Evolutionary conservation across 2,797 vertebrate genomes (phyloP).

Genomic region (Girardinus metallicus): DNA sequence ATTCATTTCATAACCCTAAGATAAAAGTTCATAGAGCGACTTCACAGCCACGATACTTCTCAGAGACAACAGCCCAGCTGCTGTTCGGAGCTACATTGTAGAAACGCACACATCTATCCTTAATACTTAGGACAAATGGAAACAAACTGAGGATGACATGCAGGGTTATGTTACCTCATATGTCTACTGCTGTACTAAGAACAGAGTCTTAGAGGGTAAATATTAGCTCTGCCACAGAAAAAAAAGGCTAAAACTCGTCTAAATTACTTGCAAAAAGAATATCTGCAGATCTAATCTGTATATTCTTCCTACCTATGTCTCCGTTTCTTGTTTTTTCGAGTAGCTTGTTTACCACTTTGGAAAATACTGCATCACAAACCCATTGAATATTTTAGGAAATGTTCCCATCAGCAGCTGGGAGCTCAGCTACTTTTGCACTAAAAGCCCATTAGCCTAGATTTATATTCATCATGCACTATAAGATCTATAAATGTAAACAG

Average conservation of each 20-base stretch:
- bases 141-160: conserved; percentile 67
- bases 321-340: conserved; percentile 21
- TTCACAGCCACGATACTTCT: conserved; percentile 24
- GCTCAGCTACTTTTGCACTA: conserved; percentile 52
- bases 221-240: conserved; percentile 60
- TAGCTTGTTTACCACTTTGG: conserved; percentile 43
- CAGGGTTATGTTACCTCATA: conserved; percentile 57
- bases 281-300: conserved; percentile 45
- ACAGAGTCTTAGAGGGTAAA: conserved; percentile 53
- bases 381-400: conserved; percentile 47
- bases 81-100: conserved; percentile 45
- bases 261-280: conserved; percentile 52
- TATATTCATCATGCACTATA: conserved; percentile 68
- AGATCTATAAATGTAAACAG: conserved; percentile 59
- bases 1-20: conserved; percentile 55
- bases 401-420: conserved; percentile 44
- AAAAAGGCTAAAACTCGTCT: conserved; percentile 47
- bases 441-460: conserved; percentile 54
- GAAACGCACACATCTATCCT: conserved; percentile 40
- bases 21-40: conserved; percentile 25
- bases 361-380: conserved; percentile 53
- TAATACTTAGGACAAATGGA: conserved; percentile 52
- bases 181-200: conserved; percentile 35
- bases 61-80: conserved; percentile 31
- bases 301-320: conserved; percentile 42